Conservation (phyloP, 2,113 vertebrate species). For the Anolis sagrei region DNA sequence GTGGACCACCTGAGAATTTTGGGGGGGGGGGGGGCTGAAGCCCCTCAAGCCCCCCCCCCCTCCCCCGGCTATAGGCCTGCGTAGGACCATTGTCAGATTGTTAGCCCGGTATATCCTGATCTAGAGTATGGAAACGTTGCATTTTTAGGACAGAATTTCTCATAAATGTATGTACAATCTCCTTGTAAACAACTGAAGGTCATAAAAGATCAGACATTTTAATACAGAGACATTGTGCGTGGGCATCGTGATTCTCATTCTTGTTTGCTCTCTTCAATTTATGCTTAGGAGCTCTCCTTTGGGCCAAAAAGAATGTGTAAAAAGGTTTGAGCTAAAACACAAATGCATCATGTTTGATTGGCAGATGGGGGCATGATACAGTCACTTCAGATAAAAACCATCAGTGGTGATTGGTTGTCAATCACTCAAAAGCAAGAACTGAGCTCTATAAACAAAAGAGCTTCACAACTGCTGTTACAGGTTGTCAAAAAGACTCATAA, state of each 20-base stretch:
- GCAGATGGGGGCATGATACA: background rate
- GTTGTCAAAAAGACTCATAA: background rate
- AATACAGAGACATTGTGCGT: background rate
- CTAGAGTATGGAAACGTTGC: too few relatives aligned
- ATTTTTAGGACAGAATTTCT: too few relatives aligned
- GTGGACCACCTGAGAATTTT: too few relatives aligned
- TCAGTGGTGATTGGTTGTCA: background rate
- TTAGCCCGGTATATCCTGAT: background rate
- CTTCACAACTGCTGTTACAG: background rate
- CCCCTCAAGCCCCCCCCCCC: too few relatives aligned
- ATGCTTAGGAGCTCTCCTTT: background rate
- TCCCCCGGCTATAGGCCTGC: too few relatives aligned
- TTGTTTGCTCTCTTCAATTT: background rate
- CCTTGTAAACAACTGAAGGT: background rate
- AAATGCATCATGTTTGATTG: background rate
- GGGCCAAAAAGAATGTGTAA: background rate
- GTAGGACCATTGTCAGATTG: too few relatives aligned
- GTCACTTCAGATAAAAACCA: slow-evolving; percentile 7
- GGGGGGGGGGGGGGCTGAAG: too few relatives aligned
- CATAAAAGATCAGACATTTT: background rate
- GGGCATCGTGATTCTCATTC: background rate
- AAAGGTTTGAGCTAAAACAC: background rate
- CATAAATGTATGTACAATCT: background rate
- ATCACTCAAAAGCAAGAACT: background rate
- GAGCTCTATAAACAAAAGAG: background rate